phyloP scores from a whole-genome alignment of 2,113 vertebrate genomes.

The Aldabrachelys gigantea region DNA sequence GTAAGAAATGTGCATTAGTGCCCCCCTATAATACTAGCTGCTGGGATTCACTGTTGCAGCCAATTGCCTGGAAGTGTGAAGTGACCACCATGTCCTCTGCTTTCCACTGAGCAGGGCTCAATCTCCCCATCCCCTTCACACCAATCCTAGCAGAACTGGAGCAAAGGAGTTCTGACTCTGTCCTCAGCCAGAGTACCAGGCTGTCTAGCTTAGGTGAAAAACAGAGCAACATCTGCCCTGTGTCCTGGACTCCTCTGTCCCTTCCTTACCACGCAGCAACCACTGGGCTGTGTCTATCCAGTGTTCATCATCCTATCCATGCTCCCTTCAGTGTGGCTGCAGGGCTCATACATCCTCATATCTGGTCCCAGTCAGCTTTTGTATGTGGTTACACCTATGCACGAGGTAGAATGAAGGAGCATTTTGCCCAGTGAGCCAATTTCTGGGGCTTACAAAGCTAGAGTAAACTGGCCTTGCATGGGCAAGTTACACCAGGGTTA shows the following conservation, averaged over 20 bases:
- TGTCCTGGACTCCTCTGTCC: not conserved
- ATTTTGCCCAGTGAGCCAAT: not conserved
- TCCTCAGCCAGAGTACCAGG: not conserved
- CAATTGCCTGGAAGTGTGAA: not conserved
- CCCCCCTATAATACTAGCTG: not conserved
- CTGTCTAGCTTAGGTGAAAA: not conserved
- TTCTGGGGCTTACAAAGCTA: not conserved
- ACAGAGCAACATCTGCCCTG: not conserved
- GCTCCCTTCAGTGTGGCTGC: not conserved
- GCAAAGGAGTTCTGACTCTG: not conserved
- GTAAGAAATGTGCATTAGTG: not conserved
- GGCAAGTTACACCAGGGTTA: not conserved
- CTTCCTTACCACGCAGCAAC: not conserved
- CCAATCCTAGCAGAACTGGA: not conserved
- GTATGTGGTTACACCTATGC: not conserved
- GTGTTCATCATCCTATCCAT: not conserved
- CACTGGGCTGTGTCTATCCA: not conserved
- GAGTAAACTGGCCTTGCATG: not conserved
- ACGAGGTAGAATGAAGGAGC: not conserved
- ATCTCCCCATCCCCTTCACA: not conserved
- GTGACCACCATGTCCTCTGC: not conserved
- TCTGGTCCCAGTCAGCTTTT: not conserved
- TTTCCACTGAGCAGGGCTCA: not conserved
- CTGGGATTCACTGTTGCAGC: not conserved
- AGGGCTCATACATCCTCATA: not conserved